These are phyloP conservation scores for Oryzias javanicus DNA, from an alignment of 2,113 vertebrate genomes.

Conservation along the genomic window DNA sequence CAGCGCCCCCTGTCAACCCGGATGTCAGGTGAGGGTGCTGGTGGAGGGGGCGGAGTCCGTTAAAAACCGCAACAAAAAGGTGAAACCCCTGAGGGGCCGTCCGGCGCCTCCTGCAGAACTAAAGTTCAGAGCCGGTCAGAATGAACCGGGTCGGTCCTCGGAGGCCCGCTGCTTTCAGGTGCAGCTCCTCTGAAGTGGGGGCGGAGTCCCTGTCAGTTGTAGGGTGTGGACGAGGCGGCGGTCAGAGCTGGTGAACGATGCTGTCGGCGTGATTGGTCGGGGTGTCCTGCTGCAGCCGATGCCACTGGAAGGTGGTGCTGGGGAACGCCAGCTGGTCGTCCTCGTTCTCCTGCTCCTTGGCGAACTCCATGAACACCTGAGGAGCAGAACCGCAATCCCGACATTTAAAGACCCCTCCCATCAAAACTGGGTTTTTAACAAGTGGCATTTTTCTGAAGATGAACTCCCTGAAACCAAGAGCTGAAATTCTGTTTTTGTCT, in stretches of 20 bases:
- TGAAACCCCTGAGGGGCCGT: neutral
- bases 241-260: constrained; percentile 77
- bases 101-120: too few species aligned
- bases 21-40: neutral
- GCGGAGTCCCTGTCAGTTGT: neutral
- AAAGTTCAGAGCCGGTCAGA: too few species aligned
- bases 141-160: too few species aligned
- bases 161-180: neutral
- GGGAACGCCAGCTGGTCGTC: constrained; percentile 75
- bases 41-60: constrained; percentile 22
- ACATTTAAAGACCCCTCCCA: too few species aligned
- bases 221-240: too few species aligned
- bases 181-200: neutral
- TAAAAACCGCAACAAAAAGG: neutral
- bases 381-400: neutral
- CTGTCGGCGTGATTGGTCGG: constrained; percentile 66
- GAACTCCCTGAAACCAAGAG: too few species aligned
- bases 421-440: too few species aligned
- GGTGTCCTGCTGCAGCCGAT: constrained; percentile 66
- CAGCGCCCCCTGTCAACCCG: constrained; percentile 35
- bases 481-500: too few species aligned
- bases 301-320: constrained; percentile 80
- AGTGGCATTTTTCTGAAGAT: too few species aligned
- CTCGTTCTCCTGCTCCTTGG: constrained; percentile 79
- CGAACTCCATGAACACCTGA: constrained; percentile 80